Percentiles rank a stretch among this genome's conserved stretches.
These are phyloP conservation scores for Chrysemys picta DNA, from an alignment of 2,113 vertebrate genomes.

Conservation along the genomic window DNA sequence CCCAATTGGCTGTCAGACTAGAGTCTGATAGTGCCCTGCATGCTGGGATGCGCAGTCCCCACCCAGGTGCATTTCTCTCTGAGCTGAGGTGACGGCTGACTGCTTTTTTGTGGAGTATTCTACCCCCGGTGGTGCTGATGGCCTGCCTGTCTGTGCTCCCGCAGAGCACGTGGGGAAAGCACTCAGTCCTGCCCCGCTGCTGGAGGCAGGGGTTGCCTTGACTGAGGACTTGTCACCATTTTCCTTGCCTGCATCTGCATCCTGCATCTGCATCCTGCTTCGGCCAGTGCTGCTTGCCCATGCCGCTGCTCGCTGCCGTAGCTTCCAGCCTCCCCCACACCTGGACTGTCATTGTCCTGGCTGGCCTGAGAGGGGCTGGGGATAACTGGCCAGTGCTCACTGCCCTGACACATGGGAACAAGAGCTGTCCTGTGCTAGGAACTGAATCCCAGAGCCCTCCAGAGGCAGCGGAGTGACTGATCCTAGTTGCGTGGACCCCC, in stretches of 20 bases:
- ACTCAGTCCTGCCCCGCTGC: not conserved
- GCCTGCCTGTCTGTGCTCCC: not conserved
- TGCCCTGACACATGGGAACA: not conserved
- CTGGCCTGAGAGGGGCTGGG: not conserved
- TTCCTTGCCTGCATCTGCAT: not conserved
- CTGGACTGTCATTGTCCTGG: not conserved
- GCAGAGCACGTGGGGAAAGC: too few relatives aligned
- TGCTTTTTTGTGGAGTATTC: fast-evolving
- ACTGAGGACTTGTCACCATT: not conserved
- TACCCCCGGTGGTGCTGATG: not conserved
- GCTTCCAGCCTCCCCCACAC: too few relatives aligned
- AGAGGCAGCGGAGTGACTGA: not conserved
- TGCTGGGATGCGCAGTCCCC: not conserved
- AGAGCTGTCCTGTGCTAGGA: not conserved
- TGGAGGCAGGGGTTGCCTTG: not conserved
- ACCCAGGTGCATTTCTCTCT: not conserved
- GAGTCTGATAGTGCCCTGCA: not conserved
- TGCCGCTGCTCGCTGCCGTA: not conserved
- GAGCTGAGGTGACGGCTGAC: not conserved
- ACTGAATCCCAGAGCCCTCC: not conserved
- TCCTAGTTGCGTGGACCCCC: too few relatives aligned
- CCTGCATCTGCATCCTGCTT: not conserved
- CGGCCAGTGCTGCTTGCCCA: not conserved
- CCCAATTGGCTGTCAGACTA: not conserved
- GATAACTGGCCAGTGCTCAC: not conserved